Base-by-base conservation (phyloP, 2,888 invertebrate genomes). In the Eupithecia centaureata region DNA sequence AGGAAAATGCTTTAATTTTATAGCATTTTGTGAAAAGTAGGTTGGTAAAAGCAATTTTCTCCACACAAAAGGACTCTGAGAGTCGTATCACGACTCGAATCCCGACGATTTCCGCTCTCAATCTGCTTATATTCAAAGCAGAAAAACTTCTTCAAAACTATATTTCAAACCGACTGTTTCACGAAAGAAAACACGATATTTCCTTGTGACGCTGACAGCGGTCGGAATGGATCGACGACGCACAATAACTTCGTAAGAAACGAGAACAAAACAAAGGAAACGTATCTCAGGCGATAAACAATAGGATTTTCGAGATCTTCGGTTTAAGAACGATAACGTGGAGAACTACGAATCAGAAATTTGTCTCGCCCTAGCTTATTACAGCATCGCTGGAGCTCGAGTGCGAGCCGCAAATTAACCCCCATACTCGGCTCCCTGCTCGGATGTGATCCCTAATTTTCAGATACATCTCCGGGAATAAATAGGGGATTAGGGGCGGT, bases 401-500 rank as follows among this genome's bases (percentile, higher is more conserved):
- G 71, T 73, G 80, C 76, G 83, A 83, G 82, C 87, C 85, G 86
- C 90, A 91, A 91, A 91, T 91, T 91, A 91, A 88, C 89, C 89
- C 76, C 77, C 76, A 22, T 73, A 72, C 73, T 77, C 77, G 79
- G 82, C 81, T 82, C 82, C 80, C 79, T 61, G 61, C 84, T 84
- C 77, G 83, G 87, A 85, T 85, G 89, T 92, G 92, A 93, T 92
- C 92, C 92, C 92, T 92, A 92, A 92, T 93, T 93, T 92, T 91
- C 91, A 91, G 92, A 93, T 92, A 92, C 91, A 91, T 92, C 90
- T 90, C 88, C 79, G 84, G 84, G 91, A 90, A 92, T 92, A 92
- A 92, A 92, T 92, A 92, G 92, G 87, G 90, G 92, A 91, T 93
- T 92, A 92, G 86, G 90, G 90, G 86, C 80, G 88, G 86, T 86